These are phyloP conservation scores for Nyctibius grandis DNA, from an alignment of 2,797 vertebrate genomes.

Conservation along the genomic window DNA sequence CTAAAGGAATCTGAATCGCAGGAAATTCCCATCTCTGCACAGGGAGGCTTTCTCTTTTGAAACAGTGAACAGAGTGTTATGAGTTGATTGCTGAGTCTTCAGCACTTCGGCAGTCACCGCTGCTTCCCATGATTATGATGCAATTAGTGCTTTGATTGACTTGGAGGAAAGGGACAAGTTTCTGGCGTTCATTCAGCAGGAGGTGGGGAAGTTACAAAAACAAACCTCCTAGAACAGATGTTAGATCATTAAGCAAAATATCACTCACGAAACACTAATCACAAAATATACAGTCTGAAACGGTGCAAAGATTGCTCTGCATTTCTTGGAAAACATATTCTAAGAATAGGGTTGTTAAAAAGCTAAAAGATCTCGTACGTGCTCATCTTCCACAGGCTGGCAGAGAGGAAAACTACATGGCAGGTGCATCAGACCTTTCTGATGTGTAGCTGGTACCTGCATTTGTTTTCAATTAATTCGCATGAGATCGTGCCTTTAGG, in stretches of 20 bases:
- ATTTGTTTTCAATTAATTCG: constrained; percentile 12
- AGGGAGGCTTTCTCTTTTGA: not conserved
- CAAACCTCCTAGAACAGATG: constrained; percentile 69
- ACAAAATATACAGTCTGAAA: constrained; percentile 65
- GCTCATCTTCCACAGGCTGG: not conserved
- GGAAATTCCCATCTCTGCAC: constrained; percentile 18
- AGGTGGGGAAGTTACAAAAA: constrained; percentile 58
- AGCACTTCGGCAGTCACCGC: constrained; percentile 24
- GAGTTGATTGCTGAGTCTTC: constrained; percentile 39
- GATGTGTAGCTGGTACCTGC: not conserved
- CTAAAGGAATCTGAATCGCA: not conserved
- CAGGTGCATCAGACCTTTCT: not conserved
- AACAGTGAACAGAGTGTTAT: not conserved
- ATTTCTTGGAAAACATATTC: constrained; percentile 29
- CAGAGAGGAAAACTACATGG: not conserved
- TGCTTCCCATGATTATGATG: constrained; percentile 32
- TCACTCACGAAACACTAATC: constrained; percentile 60
- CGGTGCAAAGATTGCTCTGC: not conserved
- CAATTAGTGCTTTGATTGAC: constrained; percentile 39
- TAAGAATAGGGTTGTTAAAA: constrained; percentile 24
- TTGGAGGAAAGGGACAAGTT: constrained; percentile 55
- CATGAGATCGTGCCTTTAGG: not conserved
- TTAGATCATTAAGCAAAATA: constrained; percentile 70
- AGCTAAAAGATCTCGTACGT: not conserved
- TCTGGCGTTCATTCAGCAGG: constrained; percentile 51